Evolutionary conservation across 1,140 invertebrate genomes (phyloP).

Genomic region (Cydia fagiglandana): DNA sequence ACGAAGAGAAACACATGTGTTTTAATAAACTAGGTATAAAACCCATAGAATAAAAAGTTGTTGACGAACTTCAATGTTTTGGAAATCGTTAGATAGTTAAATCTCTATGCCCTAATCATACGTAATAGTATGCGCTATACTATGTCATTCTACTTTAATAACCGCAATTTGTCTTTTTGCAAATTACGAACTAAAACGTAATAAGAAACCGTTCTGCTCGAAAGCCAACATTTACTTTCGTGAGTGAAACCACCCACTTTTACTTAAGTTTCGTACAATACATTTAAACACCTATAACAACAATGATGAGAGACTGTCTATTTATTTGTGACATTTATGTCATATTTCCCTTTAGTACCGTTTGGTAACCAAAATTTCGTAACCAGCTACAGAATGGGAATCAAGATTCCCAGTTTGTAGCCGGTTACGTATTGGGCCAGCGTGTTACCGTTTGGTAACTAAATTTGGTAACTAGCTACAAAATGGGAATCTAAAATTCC

Average conservation of each 20-base stretch:
- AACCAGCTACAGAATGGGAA: too few species aligned
- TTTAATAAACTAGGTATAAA: too few species aligned
- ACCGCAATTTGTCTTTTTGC: not conserved
- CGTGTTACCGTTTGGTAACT: too few species aligned
- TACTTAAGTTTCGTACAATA: slow-evolving; percentile 44
- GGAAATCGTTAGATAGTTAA: not conserved
- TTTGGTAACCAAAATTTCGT: too few species aligned
- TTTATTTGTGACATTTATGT: not conserved
- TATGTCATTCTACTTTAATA: slow-evolving; percentile 6
- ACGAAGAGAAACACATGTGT: too few species aligned
- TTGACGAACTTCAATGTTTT: not conserved
- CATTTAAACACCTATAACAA: slow-evolving; percentile 1
- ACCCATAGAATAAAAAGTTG: too few species aligned
- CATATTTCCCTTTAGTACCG: too few species aligned
- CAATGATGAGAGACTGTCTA: slow-evolving; percentile 12
- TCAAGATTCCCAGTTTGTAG: too few species aligned
- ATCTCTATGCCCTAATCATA: not conserved
- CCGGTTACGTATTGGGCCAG: too few species aligned
- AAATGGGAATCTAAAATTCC: too few species aligned
- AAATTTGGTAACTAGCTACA: too few species aligned
- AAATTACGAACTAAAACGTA: slow-evolving; percentile 30
- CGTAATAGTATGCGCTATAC: not conserved
- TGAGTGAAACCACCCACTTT: slow-evolving; percentile 43
- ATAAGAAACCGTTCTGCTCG: slow-evolving; percentile 36
- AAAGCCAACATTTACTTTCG: slow-evolving; percentile 39